A percentile compares a stretch with the other conserved stretches of the same genome.
phyloP scores from a whole-genome alignment of 2,888 invertebrate species.

The Thymelicus acteon region DNA sequence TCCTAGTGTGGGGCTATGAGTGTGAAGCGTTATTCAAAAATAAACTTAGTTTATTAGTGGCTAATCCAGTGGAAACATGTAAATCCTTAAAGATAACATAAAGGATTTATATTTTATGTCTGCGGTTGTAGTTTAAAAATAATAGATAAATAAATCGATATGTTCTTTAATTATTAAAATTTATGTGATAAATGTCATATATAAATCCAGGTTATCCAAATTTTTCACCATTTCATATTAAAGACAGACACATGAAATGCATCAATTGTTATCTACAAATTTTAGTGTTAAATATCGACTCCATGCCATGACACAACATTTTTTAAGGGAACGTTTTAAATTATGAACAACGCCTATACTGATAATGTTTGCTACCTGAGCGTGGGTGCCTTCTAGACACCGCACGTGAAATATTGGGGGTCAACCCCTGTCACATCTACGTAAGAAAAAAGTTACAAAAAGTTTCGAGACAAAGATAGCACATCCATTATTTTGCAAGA shows the following conservation, averaged over 20 bases:
- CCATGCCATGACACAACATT: slow-evolving; percentile 45
- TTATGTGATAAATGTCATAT: neutral
- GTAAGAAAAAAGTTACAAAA: slow-evolving; percentile 63
- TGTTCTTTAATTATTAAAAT: too few relatives aligned
- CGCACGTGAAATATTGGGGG: slow-evolving; percentile 76
- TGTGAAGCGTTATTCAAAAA: too few relatives aligned
- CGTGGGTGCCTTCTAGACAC: slow-evolving; percentile 74
- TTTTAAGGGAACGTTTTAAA: slow-evolving; percentile 59
- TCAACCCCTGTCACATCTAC: slow-evolving; percentile 80
- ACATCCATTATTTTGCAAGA: slow-evolving; percentile 40
- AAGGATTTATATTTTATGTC: too few relatives aligned
- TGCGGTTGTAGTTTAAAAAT: too few relatives aligned
- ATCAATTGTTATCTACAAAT: neutral
- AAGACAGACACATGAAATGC: too few relatives aligned
- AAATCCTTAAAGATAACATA: too few relatives aligned
- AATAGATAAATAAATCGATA: too few relatives aligned
- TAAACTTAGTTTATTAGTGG: too few relatives aligned
- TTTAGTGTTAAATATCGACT: slow-evolving; percentile 45
- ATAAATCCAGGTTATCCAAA: neutral
- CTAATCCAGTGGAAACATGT: too few relatives aligned
- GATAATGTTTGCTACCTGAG: slow-evolving; percentile 84
- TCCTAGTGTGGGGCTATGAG: too few relatives aligned
- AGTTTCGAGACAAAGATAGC: slow-evolving; percentile 49
- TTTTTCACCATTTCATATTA: too few relatives aligned
- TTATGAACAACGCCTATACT: slow-evolving; percentile 75